These are phyloP conservation scores for Willisornis vidua DNA, from an alignment of 2,113 vertebrate genomes.

Conservation along the genomic window DNA sequence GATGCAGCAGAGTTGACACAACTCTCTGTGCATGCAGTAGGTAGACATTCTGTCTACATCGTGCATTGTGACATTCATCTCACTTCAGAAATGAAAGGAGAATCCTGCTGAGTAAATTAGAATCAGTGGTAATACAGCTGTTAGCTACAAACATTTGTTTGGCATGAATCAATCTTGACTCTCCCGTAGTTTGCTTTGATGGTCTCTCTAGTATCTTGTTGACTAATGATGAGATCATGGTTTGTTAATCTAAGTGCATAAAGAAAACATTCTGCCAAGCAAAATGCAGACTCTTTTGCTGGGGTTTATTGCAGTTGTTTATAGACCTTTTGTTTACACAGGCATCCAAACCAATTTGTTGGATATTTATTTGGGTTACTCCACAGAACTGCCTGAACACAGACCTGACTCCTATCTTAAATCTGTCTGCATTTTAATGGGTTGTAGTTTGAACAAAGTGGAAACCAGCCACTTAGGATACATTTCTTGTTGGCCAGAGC, in stretches of 20 bases:
- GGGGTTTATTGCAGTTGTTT: constrained; percentile 66
- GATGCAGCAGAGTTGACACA: constrained; percentile 29
- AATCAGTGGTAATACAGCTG: constrained; percentile 79
- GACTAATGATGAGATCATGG: constrained; percentile 82
- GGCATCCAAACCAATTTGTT: constrained; percentile 64
- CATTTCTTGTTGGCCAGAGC: constrained; percentile 48
- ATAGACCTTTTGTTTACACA: constrained; percentile 73
- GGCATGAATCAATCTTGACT: constrained; percentile 72
- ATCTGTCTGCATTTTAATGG: constrained; percentile 62
- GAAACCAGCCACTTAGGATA: constrained; percentile 58
- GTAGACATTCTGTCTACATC: constrained; percentile 41
- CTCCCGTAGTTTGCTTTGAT: constrained; percentile 86
- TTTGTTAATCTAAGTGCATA: constrained; percentile 80
- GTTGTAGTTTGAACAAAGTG: constrained; percentile 43
- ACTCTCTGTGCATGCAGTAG: constrained; percentile 7
- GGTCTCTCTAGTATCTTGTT: constrained; percentile 77
- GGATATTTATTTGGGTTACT: constrained; percentile 71
- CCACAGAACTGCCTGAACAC: constrained; percentile 42
- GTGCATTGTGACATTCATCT: constrained; percentile 56
- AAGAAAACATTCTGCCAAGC: constrained; percentile 78
- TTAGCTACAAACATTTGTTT: constrained; percentile 78
- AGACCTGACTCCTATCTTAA: constrained; percentile 63
- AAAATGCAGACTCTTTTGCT: constrained; percentile 58
- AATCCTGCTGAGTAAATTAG: constrained; percentile 74
- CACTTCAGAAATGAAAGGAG: constrained; percentile 71